A percentile compares a stretch with the other conserved stretches of the same genome.
phyloP scores from a whole-genome alignment of 2,797 vertebrate species.

The Enteromius afrohamiltoni region DNA sequence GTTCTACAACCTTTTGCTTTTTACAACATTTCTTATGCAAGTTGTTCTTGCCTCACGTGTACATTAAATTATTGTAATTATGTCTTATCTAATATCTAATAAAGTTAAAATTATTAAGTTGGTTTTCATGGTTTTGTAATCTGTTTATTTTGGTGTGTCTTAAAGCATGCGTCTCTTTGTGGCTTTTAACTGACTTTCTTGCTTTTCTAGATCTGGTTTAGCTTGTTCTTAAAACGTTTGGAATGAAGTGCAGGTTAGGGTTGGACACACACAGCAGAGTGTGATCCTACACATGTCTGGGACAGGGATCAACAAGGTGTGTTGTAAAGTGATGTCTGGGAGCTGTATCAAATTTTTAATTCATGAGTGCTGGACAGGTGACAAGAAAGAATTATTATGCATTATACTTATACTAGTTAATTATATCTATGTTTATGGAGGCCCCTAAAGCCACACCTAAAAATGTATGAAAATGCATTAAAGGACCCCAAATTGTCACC shows the following conservation, averaged over 20 bases:
- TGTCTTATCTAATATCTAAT: background rate
- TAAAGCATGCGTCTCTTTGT: background rate
- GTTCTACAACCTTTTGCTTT: background rate
- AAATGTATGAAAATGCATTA: background rate
- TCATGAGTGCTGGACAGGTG: background rate
- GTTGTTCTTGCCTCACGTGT: background rate
- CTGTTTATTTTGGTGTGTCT: slow-evolving; percentile 21
- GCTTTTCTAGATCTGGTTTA: slow-evolving; percentile 11
- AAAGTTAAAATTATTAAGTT: background rate
- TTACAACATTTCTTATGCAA: slow-evolving; percentile 1
- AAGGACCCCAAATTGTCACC: background rate
- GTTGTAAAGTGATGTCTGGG: background rate
- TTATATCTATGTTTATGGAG: background rate
- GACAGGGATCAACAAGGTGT: background rate
- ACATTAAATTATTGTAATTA: slow-evolving; percentile 37
- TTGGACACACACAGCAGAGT: background rate
- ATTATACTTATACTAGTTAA: background rate
- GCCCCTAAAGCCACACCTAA: background rate
- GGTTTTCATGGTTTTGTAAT: background rate
- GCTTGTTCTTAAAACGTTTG: background rate
- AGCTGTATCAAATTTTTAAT: slow-evolving; percentile 9
- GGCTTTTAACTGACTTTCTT: background rate
- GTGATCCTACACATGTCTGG: background rate
- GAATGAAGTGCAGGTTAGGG: background rate
- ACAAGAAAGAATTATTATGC: background rate